These are phyloP conservation scores for Botia kubotai DNA, from an alignment of 2,797 vertebrate species.

Conservation along the genomic window DNA sequence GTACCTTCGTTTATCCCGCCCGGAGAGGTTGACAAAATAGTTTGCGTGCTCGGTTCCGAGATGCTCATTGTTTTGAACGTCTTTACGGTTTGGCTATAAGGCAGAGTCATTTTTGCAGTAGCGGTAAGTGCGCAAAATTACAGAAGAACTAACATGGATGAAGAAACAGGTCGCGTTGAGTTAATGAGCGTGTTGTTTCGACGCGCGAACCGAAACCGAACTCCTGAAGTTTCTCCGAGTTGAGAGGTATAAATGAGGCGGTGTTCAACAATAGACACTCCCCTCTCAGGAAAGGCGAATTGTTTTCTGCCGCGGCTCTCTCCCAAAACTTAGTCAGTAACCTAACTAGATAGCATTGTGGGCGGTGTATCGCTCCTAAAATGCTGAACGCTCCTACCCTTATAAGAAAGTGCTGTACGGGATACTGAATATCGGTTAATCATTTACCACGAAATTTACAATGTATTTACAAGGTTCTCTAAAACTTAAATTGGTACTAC, in stretches of 20 bases:
- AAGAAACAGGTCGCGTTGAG: background rate
- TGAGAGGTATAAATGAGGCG: constrained; percentile 25
- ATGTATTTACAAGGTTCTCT: too few relatives aligned
- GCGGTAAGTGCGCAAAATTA: background rate
- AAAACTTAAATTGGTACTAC: too few relatives aligned
- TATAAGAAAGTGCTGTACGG: too few relatives aligned
- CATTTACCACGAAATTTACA: too few relatives aligned
- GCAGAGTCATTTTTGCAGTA: constrained; percentile 52
- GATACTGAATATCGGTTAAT: too few relatives aligned
- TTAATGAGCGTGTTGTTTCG: background rate
- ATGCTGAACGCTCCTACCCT: too few relatives aligned
- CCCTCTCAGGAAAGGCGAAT: background rate
- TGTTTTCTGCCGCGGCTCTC: background rate
- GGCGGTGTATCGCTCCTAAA: background rate
- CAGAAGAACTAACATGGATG: background rate
- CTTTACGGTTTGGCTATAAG: constrained; percentile 32
- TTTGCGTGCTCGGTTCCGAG: constrained; percentile 58
- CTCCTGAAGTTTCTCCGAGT: background rate
- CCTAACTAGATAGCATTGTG: background rate
- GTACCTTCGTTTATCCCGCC: constrained; percentile 29
- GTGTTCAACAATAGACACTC: background rate
- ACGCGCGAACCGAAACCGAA: background rate
- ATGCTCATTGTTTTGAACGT: constrained; percentile 64
- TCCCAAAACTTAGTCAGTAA: background rate
- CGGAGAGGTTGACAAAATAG: background rate